Evolutionary conservation across 2,888 invertebrate genomes (phyloP), one percentile per base, ranked within the genome.

Genomic region (Chironomus riparius): DNA sequence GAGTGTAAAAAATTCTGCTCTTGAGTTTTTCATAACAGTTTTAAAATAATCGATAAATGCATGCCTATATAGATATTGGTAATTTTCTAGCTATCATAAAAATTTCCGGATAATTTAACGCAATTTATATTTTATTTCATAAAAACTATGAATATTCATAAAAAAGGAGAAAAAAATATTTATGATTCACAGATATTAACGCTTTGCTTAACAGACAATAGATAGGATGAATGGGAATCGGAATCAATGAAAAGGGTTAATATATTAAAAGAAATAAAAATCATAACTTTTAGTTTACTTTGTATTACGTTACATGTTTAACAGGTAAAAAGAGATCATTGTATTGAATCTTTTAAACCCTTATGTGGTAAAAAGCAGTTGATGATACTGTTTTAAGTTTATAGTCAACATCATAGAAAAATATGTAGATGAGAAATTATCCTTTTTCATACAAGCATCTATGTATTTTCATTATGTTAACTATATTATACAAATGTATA

Each of bases 31-130:
- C 38, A 38, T 38, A 38, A 38, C 38, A 38, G 38, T 38, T 38
- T 38, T 38, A 38, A 38, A 38, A 38, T 38, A 38, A 38, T 38
- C 38, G 38, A 38, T 38, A 38, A 38, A 38, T 38, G 38, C 24
- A 21, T 68, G 13, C 21, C 22, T n/a, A 47, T 50, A 47, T 38
- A 68, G 28, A n/a, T 74, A 68, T 74, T 22, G 18, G 21, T 15
- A 74, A 68, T 74, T 74, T 68, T 74, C 38, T 56, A 69, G 38
- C 15, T 62, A 56, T 76, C 76, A 76, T 76, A 76, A 76, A 75
- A 48, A 68, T 76, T 76, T 68, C 69, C 76, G 76, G 76, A 76
- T 62, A 69, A 76, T 76, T 76, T 76, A 76, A 76, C 76, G 69
- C 76, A 76, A 76, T 76, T 76, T 76, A 76, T 76, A 61, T 47